Percentiles rank a stretch among this genome's conserved stretches.
Conservation (phyloP, 2,797 vertebrate genomes). For the Champsocephalus gunnari region DNA sequence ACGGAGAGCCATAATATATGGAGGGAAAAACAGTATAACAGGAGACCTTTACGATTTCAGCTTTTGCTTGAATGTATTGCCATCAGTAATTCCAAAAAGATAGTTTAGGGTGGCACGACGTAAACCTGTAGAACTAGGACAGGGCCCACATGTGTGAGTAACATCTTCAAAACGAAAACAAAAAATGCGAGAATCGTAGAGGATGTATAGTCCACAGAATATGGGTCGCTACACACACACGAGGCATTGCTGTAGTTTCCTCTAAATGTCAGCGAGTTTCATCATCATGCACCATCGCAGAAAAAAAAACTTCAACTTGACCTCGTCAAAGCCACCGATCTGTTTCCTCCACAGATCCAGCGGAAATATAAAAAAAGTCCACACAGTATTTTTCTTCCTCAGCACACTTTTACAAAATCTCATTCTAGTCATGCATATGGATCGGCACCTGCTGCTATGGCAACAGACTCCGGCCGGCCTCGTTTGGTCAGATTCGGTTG, state of each 20-base stretch:
- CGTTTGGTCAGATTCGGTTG: constrained; percentile 34
- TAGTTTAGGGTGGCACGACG: background rate
- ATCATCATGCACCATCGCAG: background rate
- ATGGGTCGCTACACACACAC: constrained; percentile 5
- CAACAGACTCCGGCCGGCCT: constrained; percentile 36
- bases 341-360: constrained; percentile 7
- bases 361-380: constrained; percentile 6
- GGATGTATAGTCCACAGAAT: background rate
- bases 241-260: background rate
- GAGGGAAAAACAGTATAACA: too few relatives aligned
- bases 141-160: constrained; percentile 4
- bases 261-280: constrained; percentile 38
- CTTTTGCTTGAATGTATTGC: background rate
- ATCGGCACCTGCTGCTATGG: constrained; percentile 57
- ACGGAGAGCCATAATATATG: too few relatives aligned
- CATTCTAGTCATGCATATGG: constrained; percentile 29
- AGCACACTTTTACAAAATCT: constrained; percentile 21
- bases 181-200: constrained; percentile 26
- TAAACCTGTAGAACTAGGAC: constrained; percentile 25
- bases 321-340: constrained; percentile 14
- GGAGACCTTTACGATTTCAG: background rate
- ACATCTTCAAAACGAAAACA: constrained; percentile 7
- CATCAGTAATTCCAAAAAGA: background rate
- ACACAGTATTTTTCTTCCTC: background rate
- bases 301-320: background rate